A percentile compares a stretch with the other conserved stretches of the same genome.
Evolutionary conservation across 2,113 vertebrate genomes (phyloP).

Genomic region (Amphiprion ocellaris): DNA sequence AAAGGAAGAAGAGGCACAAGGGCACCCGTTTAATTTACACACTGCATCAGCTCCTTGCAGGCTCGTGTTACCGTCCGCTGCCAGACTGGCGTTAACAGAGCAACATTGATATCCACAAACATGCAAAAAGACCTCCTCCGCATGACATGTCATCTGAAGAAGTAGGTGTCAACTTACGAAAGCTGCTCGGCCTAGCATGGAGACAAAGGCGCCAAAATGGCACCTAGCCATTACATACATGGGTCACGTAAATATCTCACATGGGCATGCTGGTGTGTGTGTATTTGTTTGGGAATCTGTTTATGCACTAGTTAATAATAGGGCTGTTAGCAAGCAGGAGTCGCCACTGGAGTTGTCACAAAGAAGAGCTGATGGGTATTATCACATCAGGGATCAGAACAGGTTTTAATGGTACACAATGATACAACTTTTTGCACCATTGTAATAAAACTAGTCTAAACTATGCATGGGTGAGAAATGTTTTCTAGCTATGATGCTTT

Average conservation of each 20-base stretch:
- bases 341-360: background rate
- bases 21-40: constrained; percentile 79
- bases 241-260: constrained; percentile 70
- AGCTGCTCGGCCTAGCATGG: constrained; percentile 81
- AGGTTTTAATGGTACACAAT: background rate
- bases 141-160: constrained; percentile 79
- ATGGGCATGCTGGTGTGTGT: constrained; percentile 47
- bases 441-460: background rate
- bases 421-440: background rate
- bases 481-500: no score
- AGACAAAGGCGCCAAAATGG: constrained; percentile 86
- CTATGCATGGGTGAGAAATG: background rate
- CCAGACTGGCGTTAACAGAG: constrained; percentile 89
- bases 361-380: constrained; percentile 3
- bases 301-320: constrained; percentile 72
- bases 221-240: constrained; percentile 66
- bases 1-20: constrained; percentile 21
- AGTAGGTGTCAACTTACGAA: constrained; percentile 78
- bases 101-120: constrained; percentile 84
- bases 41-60: constrained; percentile 78
- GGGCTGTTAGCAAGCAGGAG: constrained; percentile 50
- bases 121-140: constrained; percentile 78
- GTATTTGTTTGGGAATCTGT: constrained; percentile 71
- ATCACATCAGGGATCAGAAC: background rate
- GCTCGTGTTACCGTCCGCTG: constrained; percentile 88